Conservation (phyloP, 2,888 invertebrate genomes). For the Cheilosia soror region DNA sequence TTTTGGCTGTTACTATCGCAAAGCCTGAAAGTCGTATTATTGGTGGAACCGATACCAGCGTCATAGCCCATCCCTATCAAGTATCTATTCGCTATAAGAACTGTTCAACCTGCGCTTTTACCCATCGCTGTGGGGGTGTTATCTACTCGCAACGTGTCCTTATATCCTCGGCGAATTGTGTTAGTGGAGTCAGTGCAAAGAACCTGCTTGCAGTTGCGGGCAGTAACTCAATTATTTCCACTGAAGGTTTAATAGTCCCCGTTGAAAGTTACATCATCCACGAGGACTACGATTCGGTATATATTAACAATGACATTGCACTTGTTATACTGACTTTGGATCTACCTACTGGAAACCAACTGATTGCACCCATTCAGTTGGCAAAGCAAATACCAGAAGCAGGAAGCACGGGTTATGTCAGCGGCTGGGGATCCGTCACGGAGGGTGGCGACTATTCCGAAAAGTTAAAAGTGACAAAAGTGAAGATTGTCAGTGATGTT, state of each 20-base stretch:
- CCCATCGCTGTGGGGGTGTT: conserved; percentile 84
- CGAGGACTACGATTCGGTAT: conserved; percentile 29
- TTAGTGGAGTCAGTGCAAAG: conserved; percentile 61
- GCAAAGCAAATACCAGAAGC: conserved; percentile 77
- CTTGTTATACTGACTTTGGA: conserved; percentile 7
- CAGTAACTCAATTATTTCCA: conserved; percentile 13
- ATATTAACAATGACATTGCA: conserved; percentile 39
- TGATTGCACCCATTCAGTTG: conserved; percentile 80
- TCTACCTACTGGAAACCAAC: background rate
- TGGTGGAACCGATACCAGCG: conserved; percentile 82
- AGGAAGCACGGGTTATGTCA: conserved; percentile 72
- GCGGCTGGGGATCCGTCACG: conserved; percentile 78
- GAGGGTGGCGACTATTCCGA: conserved; percentile 77
- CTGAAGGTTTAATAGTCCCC: conserved; percentile 14
- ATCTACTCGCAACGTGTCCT: conserved; percentile 80
- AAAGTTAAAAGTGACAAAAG: conserved; percentile 84
- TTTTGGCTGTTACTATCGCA: conserved; percentile 15
- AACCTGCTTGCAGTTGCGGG: conserved; percentile 25
- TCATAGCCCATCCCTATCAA: conserved; percentile 83
- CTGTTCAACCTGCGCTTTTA: conserved; percentile 61
- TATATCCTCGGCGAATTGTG: conserved; percentile 84
- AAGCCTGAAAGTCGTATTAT: conserved; percentile 81
- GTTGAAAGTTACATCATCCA: conserved; percentile 15
- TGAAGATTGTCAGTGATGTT: conserved; percentile 81
- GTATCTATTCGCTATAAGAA: conserved; percentile 81